Conservation (phyloP, 2,113 vertebrate species). For the Catagonus wagneri region DNA sequence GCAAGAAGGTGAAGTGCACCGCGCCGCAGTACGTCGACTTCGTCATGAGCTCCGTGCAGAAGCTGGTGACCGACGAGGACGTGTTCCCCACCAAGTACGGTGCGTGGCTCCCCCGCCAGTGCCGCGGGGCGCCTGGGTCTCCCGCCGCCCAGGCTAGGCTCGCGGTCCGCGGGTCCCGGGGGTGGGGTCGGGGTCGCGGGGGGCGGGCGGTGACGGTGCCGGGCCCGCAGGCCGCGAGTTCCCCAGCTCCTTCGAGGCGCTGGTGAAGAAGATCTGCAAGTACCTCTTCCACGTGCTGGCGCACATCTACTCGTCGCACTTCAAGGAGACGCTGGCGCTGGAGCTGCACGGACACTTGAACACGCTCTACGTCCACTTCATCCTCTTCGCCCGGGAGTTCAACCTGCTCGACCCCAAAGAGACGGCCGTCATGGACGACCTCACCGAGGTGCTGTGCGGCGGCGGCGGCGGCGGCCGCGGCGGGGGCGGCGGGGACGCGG, state of each 20-base stretch:
- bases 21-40: constrained; percentile 99
- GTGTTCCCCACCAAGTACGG: constrained; percentile 99
- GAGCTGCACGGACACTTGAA: constrained; percentile 99
- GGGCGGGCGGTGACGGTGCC: background rate
- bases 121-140: too few species aligned
- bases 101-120: constrained; percentile 80
- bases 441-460: constrained; percentile 96
- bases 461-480: constrained; percentile 75
- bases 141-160: too few species aligned
- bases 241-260: constrained; percentile 96
- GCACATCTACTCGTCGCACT: constrained; percentile 99
- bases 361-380: constrained; percentile 98
- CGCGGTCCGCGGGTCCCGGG: too few species aligned
- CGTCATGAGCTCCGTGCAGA: constrained; percentile 99
- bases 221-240: constrained; percentile 94
- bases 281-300: constrained; percentile 98
- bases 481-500: constrained; percentile 79
- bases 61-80: constrained; percentile 98
- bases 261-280: constrained; percentile 99
- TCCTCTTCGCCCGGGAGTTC: constrained; percentile 99
- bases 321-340: constrained; percentile 97
- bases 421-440: constrained; percentile 98
- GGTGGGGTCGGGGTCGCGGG: too few species aligned
- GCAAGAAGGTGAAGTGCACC: constrained; percentile 99
- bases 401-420: constrained; percentile 99